Evolutionary conservation across 2,113 vertebrate species (phyloP).

Genomic region (Dermatemys mawii): DNA sequence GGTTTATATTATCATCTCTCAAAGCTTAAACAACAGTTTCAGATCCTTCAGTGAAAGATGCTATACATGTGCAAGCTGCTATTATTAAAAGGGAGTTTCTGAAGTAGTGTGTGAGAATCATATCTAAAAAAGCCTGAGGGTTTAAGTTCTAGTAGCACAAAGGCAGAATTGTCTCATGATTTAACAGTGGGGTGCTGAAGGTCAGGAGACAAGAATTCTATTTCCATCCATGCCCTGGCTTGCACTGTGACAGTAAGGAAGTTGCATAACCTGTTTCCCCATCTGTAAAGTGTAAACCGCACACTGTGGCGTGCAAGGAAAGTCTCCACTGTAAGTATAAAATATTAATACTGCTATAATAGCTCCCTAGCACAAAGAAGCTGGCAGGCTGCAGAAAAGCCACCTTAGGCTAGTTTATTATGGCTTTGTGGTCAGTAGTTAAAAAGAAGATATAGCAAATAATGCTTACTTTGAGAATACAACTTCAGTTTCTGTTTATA

Average conservation of each 20-base stretch:
- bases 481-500: neutral
- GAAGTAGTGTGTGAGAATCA: neutral
- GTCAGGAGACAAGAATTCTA: neutral
- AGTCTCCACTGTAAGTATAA: neutral
- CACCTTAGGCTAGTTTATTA: neutral
- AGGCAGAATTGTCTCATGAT: neutral
- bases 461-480: neutral
- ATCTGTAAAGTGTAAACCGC: neutral
- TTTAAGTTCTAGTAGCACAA: neutral
- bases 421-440: neutral
- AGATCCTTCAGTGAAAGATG: neutral
- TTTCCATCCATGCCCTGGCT: neutral
- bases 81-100: neutral
- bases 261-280: neutral
- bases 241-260: neutral
- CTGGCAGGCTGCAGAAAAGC: neutral
- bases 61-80: neutral
- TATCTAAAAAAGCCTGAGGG: neutral
- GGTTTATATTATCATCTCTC: neutral
- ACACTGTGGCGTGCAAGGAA: neutral
- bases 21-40: neutral
- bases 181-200: neutral
- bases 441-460: accelerated
- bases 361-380: neutral
- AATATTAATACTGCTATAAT: neutral